Conservation (phyloP, 2,797 vertebrate genomes). For the Gobionotothen gibberifrons region DNA sequence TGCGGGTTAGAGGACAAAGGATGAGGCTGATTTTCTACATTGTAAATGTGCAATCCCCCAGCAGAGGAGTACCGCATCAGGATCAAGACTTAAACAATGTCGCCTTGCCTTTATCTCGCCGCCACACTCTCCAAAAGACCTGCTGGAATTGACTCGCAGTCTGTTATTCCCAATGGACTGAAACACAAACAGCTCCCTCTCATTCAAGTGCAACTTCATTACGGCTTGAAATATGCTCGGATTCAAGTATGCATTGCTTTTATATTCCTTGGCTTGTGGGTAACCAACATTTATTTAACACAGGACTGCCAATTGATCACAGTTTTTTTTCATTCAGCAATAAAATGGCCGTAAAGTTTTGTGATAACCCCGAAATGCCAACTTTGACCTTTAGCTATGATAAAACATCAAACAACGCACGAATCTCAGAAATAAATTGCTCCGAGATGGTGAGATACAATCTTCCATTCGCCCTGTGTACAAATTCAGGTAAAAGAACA, state of each 20-base stretch:
- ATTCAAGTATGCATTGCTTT: constrained; percentile 40
- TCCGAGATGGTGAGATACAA: constrained; percentile 60
- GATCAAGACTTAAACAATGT: constrained; percentile 78
- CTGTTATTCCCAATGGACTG: constrained; percentile 66
- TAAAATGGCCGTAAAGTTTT: constrained; percentile 20
- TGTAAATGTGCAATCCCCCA: constrained; percentile 71
- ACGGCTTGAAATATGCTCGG: constrained; percentile 55
- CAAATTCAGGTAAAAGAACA: constrained; percentile 71
- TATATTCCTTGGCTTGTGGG: constrained; percentile 33
- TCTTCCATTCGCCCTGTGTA: constrained; percentile 57
- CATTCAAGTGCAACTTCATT: constrained; percentile 73
- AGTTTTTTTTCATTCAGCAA: neutral
- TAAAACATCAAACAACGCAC: constrained; percentile 51
- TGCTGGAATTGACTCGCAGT: constrained; percentile 66
- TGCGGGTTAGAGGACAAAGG: constrained; percentile 62
- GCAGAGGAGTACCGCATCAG: constrained; percentile 72
- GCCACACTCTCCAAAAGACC: constrained; percentile 74
- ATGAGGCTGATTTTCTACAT: constrained; percentile 70
- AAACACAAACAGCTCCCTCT: constrained; percentile 66
- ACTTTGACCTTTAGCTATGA: constrained; percentile 68
- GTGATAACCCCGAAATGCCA: constrained; percentile 20
- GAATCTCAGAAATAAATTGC: constrained; percentile 61
- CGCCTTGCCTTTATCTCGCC: constrained; percentile 77
- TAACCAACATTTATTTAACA: constrained; percentile 40
- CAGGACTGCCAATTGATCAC: neutral